Evolutionary conservation across 2,888 invertebrate species (phyloP).

Genomic region (Agriopis leucophaearia): DNA sequence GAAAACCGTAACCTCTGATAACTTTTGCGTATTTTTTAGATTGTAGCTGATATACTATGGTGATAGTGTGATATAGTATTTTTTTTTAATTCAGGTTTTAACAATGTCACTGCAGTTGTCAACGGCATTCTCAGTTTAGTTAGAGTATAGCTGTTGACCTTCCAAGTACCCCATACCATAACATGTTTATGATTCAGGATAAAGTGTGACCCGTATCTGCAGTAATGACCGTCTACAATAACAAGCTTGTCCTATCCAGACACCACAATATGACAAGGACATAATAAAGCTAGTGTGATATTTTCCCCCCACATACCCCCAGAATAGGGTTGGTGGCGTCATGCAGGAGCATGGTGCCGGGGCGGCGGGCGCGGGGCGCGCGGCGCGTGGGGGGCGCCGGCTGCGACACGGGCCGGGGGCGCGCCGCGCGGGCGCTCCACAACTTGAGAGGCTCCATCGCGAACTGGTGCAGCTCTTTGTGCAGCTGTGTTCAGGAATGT

Average conservation of each 20-base stretch:
- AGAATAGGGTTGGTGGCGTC: slow-evolving; percentile 64
- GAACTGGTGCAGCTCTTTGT: slow-evolving; percentile 74
- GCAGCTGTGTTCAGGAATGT: slow-evolving; percentile 60
- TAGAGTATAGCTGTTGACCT: no score
- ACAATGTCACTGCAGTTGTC: no score
- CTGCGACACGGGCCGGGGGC: slow-evolving; percentile 61
- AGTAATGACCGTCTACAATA: neutral
- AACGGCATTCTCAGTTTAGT: no score
- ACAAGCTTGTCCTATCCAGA: neutral
- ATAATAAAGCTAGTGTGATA: neutral
- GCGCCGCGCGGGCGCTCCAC: slow-evolving; percentile 40
- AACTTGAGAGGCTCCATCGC: slow-evolving; percentile 54
- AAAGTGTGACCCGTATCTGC: neutral
- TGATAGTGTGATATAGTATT: no score
- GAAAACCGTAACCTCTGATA: no score
- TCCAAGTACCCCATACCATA: no score
- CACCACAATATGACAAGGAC: neutral
- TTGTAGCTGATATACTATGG: no score
- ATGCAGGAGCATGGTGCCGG: slow-evolving; percentile 68
- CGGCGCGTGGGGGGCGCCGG: slow-evolving; percentile 48
- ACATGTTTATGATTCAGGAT: no score
- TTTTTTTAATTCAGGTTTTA: no score
- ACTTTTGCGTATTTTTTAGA: no score
- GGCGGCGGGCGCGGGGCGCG: slow-evolving; percentile 52
- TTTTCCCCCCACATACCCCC: slow-evolving; percentile 30